Base-by-base conservation (phyloP, 2,888 invertebrate species). In the Erebia ligea region DNA sequence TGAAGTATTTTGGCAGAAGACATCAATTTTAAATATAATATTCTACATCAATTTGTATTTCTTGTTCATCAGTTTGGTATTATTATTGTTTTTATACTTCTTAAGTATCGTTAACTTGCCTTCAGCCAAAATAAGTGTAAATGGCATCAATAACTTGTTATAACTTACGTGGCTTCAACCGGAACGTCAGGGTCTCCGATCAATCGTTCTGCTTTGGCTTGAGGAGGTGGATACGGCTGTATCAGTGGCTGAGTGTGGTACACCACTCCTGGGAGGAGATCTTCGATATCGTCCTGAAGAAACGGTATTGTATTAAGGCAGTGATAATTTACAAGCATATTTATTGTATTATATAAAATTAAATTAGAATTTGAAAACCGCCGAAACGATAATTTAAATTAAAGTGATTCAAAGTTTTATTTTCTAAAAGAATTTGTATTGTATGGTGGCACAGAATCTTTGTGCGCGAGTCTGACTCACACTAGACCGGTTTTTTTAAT, bases 111-210 rank as follows among this genome's bases (percentile, higher is more conserved):
- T 25, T 25, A 21, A 10, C n/a, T 19, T 67, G 25, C 61, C 50
- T 59, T 15, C 45, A 67, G 59, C 59, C 67, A 59, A 59, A 61
- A 67, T 59, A 58, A 17, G 17, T 8, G 13, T 21, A 13, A 50
- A 59, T 34, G 58, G 19, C 19, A 50, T 59, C 21, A 25, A 45
- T 19, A 68, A 8, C 19, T 19, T n/a, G 42, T 42, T 2, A 13
- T 52, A n/a, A 95, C 96, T 96, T 95, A 97, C 97, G 96, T 96
- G 82, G 96, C 96, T 86, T 96, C 96, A 0, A 96, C 96, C 0
- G 97, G 96, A 2, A 96, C 94, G 65, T 95, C 95, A 19, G 96
- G 95, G 75, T 96, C 95, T 0, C 95, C 96, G 59, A 96, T 95
- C 17, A 97, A 93, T 74, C 95, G 94, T 82, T 96, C 96, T 0